phyloP scores from a whole-genome alignment of 2,888 invertebrate genomes.

The Dynastes hyllus region DNA sequence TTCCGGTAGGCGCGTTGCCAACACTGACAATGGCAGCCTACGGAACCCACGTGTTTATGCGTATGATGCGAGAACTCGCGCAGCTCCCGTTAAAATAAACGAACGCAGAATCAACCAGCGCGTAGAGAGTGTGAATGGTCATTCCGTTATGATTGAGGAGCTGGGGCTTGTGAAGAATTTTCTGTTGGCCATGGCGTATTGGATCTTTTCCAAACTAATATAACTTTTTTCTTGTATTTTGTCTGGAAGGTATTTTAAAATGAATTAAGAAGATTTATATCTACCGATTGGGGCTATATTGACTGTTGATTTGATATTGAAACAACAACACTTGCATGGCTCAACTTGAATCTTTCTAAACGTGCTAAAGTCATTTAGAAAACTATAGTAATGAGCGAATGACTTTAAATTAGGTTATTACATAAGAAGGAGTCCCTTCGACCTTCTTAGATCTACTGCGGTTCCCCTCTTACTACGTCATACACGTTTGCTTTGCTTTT shows the following conservation, averaged over 20 bases:
- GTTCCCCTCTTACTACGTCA: too few species aligned
- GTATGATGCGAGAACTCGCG: constrained; percentile 39
- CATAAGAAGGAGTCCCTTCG: too few species aligned
- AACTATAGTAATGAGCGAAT: too few species aligned
- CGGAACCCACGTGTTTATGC: constrained; percentile 56
- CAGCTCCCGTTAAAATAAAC: constrained; percentile 35
- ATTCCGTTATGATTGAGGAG: constrained; percentile 57
- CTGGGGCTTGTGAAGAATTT: constrained; percentile 52
- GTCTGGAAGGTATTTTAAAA: constrained; percentile 22
- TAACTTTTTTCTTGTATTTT: constrained; percentile 4
- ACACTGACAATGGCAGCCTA: constrained; percentile 70
- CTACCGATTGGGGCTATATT: neutral
- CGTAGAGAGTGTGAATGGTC: constrained; percentile 57
- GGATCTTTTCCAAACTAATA: constrained; percentile 26
- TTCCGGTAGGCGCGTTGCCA: constrained; percentile 70
- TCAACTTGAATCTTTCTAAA: neutral
- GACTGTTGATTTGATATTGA: neutral
- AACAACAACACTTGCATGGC: too few species aligned
- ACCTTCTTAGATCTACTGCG: too few species aligned
- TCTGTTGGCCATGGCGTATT: constrained; percentile 42
- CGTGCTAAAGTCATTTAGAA: too few species aligned
- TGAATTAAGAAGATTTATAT: constrained; percentile 8
- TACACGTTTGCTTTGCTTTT: too few species aligned
- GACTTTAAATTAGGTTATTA: too few species aligned
- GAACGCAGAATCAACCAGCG: constrained; percentile 30